Percentiles rank a stretch among this genome's conserved stretches.
Evolutionary conservation across 2,113 vertebrate species (phyloP).

Genomic region (Cyprinus carpio): DNA sequence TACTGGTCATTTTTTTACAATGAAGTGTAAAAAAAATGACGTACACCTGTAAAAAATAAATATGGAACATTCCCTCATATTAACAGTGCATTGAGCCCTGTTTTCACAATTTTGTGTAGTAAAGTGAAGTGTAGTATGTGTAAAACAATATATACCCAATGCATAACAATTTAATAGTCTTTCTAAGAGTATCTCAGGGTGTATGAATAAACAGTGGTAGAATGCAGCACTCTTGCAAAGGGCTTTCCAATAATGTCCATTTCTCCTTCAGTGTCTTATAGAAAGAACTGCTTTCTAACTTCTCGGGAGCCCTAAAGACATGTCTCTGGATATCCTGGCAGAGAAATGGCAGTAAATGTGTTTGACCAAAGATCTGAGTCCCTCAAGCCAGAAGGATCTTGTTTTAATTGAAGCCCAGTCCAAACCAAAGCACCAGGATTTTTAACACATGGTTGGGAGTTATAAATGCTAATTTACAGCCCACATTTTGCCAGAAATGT

Average conservation of each 20-base stretch:
- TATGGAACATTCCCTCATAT: too few relatives aligned
- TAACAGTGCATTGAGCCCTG: too few relatives aligned
- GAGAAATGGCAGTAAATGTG: slow-evolving; percentile 43
- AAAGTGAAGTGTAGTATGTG: background rate
- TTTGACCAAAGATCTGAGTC: slow-evolving; percentile 59
- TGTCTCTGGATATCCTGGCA: slow-evolving; percentile 49
- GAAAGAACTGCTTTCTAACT: slow-evolving; percentile 34
- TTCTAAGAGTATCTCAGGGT: background rate
- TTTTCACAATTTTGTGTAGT: too few relatives aligned
- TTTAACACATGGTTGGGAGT: slow-evolving; percentile 65
- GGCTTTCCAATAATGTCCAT: slow-evolving; percentile 37
- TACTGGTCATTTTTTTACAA: too few relatives aligned
- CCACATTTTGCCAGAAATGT: slow-evolving; percentile 49
- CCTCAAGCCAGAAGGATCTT: slow-evolving; percentile 52
- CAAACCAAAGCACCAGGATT: slow-evolving; percentile 60
- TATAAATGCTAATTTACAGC: slow-evolving; percentile 67
- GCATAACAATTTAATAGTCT: background rate
- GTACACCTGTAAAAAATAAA: too few relatives aligned
- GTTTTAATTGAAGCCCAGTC: slow-evolving; percentile 65
- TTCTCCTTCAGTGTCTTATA: slow-evolving; percentile 28
- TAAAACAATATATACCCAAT: background rate
- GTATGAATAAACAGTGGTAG: background rate
- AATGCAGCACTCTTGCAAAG: background rate
- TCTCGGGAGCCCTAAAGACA: slow-evolving; percentile 47
- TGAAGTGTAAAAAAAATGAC: too few relatives aligned